Evolutionary conservation across 2,113 vertebrate species (phyloP).

Genomic region (Lipophrys pholis): DNA sequence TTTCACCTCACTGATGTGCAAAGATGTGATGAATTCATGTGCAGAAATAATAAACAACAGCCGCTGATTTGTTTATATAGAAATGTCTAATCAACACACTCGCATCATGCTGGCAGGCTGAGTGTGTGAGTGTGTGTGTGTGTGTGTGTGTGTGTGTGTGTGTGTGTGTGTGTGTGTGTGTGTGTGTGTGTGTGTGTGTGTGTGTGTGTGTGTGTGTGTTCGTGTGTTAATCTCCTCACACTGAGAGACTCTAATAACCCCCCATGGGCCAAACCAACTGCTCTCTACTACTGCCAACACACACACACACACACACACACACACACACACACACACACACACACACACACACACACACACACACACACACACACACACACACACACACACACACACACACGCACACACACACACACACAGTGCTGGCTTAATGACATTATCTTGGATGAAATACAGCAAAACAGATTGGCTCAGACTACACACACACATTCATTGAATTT

Average conservation of each 20-base stretch:
- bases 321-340: too few relatives aligned
- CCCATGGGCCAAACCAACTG: constrained; percentile 76
- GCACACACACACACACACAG: constrained; percentile 48
- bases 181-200: constrained; percentile 45
- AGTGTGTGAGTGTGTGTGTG: constrained; percentile 32
- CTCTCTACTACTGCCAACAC: constrained; percentile 72
- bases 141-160: constrained; percentile 51
- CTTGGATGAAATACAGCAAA: constrained; percentile 81
- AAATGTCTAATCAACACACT: constrained; percentile 68
- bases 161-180: constrained; percentile 46
- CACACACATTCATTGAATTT: constrained; percentile 42
- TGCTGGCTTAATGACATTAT: constrained; percentile 84
- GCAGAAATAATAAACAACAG: constrained; percentile 62
- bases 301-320: constrained; percentile 60
- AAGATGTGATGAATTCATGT: constrained; percentile 40
- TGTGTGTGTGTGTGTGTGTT: too few relatives aligned
- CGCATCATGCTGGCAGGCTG: constrained; percentile 53
- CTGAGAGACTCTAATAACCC: constrained; percentile 78
- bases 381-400: constrained; percentile 42
- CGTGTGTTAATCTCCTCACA: constrained; percentile 76
- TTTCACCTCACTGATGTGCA: constrained; percentile 16
- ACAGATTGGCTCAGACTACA: constrained; percentile 68
- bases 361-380: constrained; percentile 37
- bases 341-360: constrained; percentile 45
- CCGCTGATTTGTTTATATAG: constrained; percentile 67